Base-by-base conservation (phyloP, 2,888 invertebrate genomes). In the Xestoiulus laeticollis region DNA sequence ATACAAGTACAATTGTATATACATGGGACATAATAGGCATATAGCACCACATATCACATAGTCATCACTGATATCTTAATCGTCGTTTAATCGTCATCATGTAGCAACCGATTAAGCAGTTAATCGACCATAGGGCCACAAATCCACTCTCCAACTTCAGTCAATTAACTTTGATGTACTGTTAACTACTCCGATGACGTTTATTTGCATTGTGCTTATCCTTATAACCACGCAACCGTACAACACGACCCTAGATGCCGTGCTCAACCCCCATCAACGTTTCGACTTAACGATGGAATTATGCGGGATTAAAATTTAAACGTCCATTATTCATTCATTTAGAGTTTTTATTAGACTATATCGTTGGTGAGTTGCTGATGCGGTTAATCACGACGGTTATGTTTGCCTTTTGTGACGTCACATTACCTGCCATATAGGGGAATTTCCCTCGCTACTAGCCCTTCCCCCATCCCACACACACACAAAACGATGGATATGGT, bases 251-350 rank as follows among this genome's bases (percentile, higher is more conserved):
- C 38, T 59, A 22, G 6, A 43, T 59, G 22, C n/a, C 59, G 59
- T 59, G 59, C 59, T 19, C 19, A 59, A 59, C 19, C 2, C n/a
- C 59, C 59, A 59, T 59, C n/a, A 59, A 22, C 19, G 19, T 59
- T 59, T 59, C 59, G 59, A 59, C n/a, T 59, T 59, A 59, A 59
- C 59, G 59, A n/a, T 19, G 59, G 59, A n/a, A 59, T 59, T 59
- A 59, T 59, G 22, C 59, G 59, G n/a, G 59, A 59, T 59, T 59
- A 59, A 59, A 59, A 59, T 59, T 59, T 59, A n/a, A 59, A 59
- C 59, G 59, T 12, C 59, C 22, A 59, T 59, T 59, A 59, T 19
- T 59, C 59, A 59, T 59, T 59, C 22, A n/a, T 22, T 22, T 6
- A 6, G 59, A 1, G n/a, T 59, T n/a, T n/a, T 59, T 59, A 22